These are phyloP conservation scores for Catharus minimus DNA, from an alignment of 2,113 vertebrate species.

Conservation along the genomic window DNA sequence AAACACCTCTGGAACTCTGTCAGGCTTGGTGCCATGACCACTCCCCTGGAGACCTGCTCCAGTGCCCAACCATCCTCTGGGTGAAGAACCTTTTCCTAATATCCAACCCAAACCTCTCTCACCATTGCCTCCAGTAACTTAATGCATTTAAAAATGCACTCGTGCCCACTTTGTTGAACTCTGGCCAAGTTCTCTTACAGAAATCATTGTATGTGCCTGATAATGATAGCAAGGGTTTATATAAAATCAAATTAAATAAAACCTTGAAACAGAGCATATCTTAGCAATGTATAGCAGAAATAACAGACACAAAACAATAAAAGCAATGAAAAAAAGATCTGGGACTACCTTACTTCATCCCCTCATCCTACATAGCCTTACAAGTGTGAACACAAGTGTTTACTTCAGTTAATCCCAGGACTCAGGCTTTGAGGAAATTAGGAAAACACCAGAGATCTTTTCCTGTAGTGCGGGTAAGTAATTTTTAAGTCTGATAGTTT, in stretches of 20 bases:
- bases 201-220: neutral
- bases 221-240: neutral
- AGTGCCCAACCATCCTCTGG: neutral
- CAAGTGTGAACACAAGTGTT: neutral
- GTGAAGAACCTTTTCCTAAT: neutral
- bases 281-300: neutral
- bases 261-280: neutral
- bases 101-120: neutral
- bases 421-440: neutral
- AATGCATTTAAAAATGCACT: neutral
- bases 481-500: neutral
- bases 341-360: neutral
- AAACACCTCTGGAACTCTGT: neutral
- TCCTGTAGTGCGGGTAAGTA: accelerated
- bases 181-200: neutral
- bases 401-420: neutral
- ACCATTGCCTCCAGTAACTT: neutral
- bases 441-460: neutral
- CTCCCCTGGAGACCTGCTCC: neutral
- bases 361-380: neutral
- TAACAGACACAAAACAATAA: neutral
- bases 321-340: neutral
- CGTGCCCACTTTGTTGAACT: neutral
- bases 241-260: neutral
- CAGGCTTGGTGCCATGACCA: accelerated